Percentiles rank a stretch among this genome's conserved stretches.
phyloP scores from a whole-genome alignment of 2,113 vertebrate genomes.

The Bucco capensis region DNA sequence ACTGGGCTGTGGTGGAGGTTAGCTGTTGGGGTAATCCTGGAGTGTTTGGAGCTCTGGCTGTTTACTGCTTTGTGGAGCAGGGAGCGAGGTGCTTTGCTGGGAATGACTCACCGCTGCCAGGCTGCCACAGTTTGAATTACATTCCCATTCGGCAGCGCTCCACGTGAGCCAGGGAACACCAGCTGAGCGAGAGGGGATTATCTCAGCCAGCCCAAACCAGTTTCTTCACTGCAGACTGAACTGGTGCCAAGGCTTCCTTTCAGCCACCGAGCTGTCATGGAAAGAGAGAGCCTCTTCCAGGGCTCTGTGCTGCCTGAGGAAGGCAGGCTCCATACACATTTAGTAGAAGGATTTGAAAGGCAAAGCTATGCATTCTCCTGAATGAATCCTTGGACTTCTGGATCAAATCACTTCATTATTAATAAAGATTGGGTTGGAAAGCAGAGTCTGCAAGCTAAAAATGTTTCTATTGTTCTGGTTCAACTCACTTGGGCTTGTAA shows the following conservation, averaged over 20 bases:
- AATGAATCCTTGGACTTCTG: constrained; percentile 16
- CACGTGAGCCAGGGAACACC: constrained; percentile 61
- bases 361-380: not conserved
- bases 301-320: not conserved
- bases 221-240: not conserved
- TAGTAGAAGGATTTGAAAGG: constrained; percentile 29
- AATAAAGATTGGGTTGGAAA: not conserved
- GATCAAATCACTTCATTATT: constrained; percentile 4
- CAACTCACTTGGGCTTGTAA: not conserved
- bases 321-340: not conserved
- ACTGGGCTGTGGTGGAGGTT: not conserved
- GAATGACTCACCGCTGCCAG: constrained; percentile 27
- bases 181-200: constrained; percentile 51
- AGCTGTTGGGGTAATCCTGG: not conserved
- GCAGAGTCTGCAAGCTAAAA: constrained; percentile 21
- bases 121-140: constrained; percentile 40
- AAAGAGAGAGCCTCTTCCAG: constrained; percentile 12
- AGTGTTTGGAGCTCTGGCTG: not conserved
- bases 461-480: constrained; percentile 27
- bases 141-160: not conserved
- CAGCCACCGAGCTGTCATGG: constrained; percentile 28
- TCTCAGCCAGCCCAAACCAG: constrained; percentile 67
- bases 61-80: not conserved
- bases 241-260: constrained; percentile 39
- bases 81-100: not conserved